phyloP scores from a whole-genome alignment of 2,113 vertebrate species.

The Phasianus colchicus region DNA sequence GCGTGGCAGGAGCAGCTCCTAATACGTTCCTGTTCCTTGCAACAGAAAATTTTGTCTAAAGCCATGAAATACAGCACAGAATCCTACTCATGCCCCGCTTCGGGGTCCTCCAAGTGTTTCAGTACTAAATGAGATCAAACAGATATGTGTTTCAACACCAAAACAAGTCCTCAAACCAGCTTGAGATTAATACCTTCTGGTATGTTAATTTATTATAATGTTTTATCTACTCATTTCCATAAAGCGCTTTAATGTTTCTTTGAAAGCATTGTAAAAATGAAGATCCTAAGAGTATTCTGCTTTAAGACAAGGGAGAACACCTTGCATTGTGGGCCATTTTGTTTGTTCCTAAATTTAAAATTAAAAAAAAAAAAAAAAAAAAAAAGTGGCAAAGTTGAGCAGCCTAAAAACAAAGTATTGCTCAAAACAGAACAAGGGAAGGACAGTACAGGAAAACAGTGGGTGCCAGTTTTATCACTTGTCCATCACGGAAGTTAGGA shows the following conservation, averaged over 20 bases:
- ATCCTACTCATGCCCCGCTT: too few relatives aligned
- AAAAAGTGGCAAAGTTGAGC: neutral
- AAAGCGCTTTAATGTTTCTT: neutral
- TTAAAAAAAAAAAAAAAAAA: neutral
- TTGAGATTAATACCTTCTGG: neutral
- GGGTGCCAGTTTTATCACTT: neutral
- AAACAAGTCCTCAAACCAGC: neutral
- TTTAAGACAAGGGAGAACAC: neutral
- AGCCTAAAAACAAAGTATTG: neutral
- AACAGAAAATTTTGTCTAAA: neutral
- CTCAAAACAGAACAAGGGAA: neutral
- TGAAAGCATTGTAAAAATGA: neutral
- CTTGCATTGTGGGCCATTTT: neutral
- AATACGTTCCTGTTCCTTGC: rapidly evolving
- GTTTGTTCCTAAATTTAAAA: neutral
- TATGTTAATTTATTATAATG: neutral
- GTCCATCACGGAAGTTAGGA: neutral
- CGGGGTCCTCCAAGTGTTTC: neutral
- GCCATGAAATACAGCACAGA: neutral
- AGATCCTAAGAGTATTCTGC: neutral
- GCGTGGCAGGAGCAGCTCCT: rapidly evolving
- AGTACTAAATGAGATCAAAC: neutral
- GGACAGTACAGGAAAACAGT: neutral
- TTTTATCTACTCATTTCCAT: neutral
- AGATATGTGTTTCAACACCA: neutral